phyloP scores from a whole-genome alignment of 1,140 invertebrate genomes.

The Oppia nitens region DNA sequence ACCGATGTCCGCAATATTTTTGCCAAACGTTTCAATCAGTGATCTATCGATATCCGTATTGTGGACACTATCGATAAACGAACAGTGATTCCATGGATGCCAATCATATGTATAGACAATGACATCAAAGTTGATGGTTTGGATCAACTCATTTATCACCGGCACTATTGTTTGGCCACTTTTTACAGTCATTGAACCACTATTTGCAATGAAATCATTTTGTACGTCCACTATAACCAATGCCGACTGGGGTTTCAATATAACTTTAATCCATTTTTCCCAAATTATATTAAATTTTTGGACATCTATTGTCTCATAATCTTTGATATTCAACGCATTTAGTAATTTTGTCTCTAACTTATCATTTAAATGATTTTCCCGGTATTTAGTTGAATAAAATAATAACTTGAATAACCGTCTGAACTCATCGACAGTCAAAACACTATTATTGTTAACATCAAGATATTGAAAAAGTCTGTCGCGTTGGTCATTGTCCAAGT shows the following conservation, averaged over 20 bases:
- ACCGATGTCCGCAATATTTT: background rate
- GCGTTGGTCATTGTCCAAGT: background rate
- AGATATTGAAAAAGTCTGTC: background rate
- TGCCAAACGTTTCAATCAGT: background rate
- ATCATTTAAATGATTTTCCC: too few species aligned
- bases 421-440: background rate
- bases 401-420: background rate
- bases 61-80: constrained; percentile 79
- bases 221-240: constrained; percentile 91
- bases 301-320: background rate
- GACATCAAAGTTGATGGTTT: constrained; percentile 65
- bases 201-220: constrained; percentile 95
- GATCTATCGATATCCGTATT: constrained; percentile 30
- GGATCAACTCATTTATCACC: constrained; percentile 74
- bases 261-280: background rate
- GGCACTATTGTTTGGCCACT: constrained; percentile 42
- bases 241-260: constrained; percentile 49
- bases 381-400: background rate
- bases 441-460: background rate
- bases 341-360: background rate
- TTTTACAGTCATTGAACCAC: constrained; percentile 40
- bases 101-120: constrained; percentile 94
- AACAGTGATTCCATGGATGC: constrained; percentile 92
- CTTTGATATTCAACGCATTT: background rate
- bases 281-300: background rate